These are phyloP conservation scores for Pseudonaja textilis DNA, from an alignment of 2,113 vertebrate species.

Conservation along the genomic window DNA sequence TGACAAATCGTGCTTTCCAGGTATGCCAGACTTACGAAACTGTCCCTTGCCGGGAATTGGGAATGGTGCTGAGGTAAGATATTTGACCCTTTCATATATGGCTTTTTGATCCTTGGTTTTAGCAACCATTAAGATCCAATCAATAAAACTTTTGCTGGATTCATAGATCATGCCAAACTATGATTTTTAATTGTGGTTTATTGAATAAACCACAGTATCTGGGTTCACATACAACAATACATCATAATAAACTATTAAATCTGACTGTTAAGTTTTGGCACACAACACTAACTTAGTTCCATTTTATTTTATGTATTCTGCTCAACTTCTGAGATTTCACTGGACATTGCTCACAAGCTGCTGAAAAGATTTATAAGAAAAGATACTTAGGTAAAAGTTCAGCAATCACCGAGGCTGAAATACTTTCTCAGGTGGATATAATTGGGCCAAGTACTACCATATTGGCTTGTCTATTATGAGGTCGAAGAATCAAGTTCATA, in stretches of 20 bases:
- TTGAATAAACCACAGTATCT: not conserved
- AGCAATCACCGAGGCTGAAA: not conserved
- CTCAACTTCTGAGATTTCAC: not conserved
- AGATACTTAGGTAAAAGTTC: not conserved
- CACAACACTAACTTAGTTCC: not conserved
- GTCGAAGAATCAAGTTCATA: not conserved
- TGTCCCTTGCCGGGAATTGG: slow-evolving; percentile 72
- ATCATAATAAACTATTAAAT: not conserved
- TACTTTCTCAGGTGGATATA: not conserved
- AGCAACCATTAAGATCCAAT: not conserved
- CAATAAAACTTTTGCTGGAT: not conserved
- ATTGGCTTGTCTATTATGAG: not conserved
- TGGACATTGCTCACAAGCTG: not conserved
- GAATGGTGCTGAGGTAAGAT: slow-evolving; percentile 76
- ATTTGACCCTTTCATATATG: not conserved
- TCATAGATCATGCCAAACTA: not conserved
- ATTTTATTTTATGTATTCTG: not conserved
- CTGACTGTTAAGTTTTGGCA: not conserved
- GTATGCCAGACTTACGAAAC: slow-evolving; percentile 74
- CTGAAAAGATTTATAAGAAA: not conserved
- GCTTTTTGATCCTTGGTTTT: not conserved
- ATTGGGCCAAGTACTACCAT: not conserved
- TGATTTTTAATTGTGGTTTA: not conserved
- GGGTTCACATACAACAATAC: not conserved
- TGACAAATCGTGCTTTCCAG: slow-evolving; percentile 62